Conservation (phyloP, 2,888 invertebrate species). For the Xylophagus ater region DNA sequence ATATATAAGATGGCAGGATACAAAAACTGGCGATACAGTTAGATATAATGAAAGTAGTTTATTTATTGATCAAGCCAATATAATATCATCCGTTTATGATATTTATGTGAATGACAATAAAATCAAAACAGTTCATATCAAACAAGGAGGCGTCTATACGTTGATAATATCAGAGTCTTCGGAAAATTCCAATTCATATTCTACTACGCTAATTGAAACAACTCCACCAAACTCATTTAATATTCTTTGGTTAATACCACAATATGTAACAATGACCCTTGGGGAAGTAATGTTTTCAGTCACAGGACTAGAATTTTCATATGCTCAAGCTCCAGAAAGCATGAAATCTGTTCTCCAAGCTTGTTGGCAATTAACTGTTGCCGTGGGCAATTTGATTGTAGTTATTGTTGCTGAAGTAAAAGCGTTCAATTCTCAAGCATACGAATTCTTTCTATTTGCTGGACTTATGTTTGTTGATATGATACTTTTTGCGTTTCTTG, state of each 20-base stretch:
- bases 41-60: neutral
- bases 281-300: slow-evolving; percentile 57
- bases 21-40: neutral
- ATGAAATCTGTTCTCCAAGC: slow-evolving; percentile 95
- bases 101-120: slow-evolving; percentile 20
- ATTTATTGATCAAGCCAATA: slow-evolving; percentile 19
- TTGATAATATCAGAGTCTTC: slow-evolving; percentile 23
- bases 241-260: slow-evolving; percentile 55
- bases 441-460: slow-evolving; percentile 83
- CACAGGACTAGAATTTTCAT: slow-evolving; percentile 60
- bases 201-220: slow-evolving; percentile 18
- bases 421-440: slow-evolving; percentile 65
- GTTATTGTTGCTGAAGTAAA: slow-evolving; percentile 73
- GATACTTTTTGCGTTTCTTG: slow-evolving; percentile 68
- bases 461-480: slow-evolving; percentile 77
- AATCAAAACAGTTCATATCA: slow-evolving; percentile 15
- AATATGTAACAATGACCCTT: slow-evolving; percentile 54
- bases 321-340: slow-evolving; percentile 53
- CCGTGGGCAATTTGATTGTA: slow-evolving; percentile 88
- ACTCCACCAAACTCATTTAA: slow-evolving; percentile 43
- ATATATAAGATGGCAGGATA: slow-evolving; percentile 23
- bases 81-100: slow-evolving; percentile 22
- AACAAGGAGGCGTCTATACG: slow-evolving; percentile 37
- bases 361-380: slow-evolving; percentile 85
- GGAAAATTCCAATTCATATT: slow-evolving; percentile 5